Percentiles rank a stretch among this genome's conserved stretches.
phyloP scores from a whole-genome alignment of 1,140 invertebrate genomes.

The Bombus affinis region DNA sequence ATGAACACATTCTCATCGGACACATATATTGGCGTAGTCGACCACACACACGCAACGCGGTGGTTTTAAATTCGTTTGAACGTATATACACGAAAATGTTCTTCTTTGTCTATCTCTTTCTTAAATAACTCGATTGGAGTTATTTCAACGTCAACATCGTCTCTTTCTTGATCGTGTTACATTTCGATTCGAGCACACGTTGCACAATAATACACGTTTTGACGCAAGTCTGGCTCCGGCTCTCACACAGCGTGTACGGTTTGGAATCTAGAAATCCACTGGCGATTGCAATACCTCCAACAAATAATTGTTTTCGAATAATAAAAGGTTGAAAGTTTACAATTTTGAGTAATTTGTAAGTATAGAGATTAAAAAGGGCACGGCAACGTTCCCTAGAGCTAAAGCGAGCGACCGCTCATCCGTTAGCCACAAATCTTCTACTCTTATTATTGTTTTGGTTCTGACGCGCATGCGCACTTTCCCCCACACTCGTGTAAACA shows the following conservation, averaged over 20 bases:
- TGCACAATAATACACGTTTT: slow-evolving; percentile 49
- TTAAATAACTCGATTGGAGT: background rate
- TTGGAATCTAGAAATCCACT: background rate
- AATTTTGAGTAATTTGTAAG: background rate
- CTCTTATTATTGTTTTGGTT: slow-evolving; percentile 82
- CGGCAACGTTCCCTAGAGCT: background rate
- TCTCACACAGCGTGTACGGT: background rate
- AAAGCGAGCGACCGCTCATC: slow-evolving; percentile 57
- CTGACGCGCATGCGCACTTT: slow-evolving; percentile 77
- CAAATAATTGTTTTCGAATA: background rate
- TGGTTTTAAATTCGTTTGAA: slow-evolving; percentile 26
- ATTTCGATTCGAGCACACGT: slow-evolving; percentile 2
- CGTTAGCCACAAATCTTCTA: slow-evolving; percentile 80
- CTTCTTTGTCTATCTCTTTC: background rate
- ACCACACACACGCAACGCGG: background rate
- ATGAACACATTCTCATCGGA: slow-evolving; percentile 14
- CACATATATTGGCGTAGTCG: background rate
- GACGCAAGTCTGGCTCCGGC: slow-evolving; percentile 25
- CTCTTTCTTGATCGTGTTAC: background rate
- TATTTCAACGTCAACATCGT: background rate
- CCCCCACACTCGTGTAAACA: slow-evolving; percentile 78
- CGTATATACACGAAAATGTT: slow-evolving; percentile 13
- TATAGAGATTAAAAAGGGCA: background rate
- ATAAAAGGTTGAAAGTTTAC: background rate
- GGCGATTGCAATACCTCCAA: no score